These are phyloP conservation scores for Ophioninae sp. DNA, from an alignment of 2,888 invertebrate genomes.

Conservation along the genomic window DNA sequence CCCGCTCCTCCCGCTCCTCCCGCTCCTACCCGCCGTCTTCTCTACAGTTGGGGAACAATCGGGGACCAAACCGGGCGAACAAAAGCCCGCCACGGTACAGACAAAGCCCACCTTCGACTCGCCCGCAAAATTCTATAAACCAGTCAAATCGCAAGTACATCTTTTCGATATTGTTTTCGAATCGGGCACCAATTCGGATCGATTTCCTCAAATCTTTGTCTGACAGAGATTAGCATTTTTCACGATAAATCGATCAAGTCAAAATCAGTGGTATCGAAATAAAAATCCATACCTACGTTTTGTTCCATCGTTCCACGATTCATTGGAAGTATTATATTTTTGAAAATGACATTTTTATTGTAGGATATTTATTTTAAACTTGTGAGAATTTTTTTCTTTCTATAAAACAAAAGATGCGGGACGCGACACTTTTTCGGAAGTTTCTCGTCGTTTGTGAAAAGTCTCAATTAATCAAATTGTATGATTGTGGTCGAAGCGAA, in stretches of 20 bases:
- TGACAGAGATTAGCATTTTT: too few species aligned
- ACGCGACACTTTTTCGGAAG: not conserved
- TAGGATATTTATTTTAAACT: not conserved
- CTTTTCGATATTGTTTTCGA: not conserved
- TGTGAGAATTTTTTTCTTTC: not conserved
- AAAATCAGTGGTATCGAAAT: not conserved
- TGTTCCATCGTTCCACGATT: not conserved
- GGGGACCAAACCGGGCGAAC: conserved; percentile 15
- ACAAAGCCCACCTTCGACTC: not conserved
- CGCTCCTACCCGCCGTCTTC: not conserved
- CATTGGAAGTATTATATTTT: too few species aligned
- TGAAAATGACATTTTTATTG: not conserved
- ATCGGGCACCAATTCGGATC: conserved; percentile 40
- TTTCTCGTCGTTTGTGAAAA: not conserved
- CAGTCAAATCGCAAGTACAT: too few species aligned
- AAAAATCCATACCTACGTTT: not conserved
- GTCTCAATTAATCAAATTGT: not conserved
- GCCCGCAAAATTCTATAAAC: too few species aligned
- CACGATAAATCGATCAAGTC: not conserved
- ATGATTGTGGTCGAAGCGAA: not conserved
- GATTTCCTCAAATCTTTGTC: conserved; percentile 34
- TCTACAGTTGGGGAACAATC: conserved; percentile 21
- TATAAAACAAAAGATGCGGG: not conserved
- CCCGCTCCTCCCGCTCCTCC: conserved; percentile 14
- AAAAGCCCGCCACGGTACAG: not conserved